A percentile compares a stretch with the other conserved stretches of the same genome.
Evolutionary conservation across 2,888 invertebrate species (phyloP).

Genomic region (Meandrusa payeni): DNA sequence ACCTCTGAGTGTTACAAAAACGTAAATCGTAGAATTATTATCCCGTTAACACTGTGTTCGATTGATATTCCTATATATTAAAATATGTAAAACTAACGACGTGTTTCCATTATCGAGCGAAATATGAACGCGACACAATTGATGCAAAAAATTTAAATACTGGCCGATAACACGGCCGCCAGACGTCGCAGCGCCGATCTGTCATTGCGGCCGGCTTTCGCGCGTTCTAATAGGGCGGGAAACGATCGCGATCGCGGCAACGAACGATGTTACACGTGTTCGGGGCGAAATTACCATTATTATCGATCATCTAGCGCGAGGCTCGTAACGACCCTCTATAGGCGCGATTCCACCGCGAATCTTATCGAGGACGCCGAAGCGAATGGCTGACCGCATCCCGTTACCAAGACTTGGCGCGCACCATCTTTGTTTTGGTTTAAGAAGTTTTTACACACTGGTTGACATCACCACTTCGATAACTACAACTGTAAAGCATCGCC

Average conservation of each 20-base stretch:
- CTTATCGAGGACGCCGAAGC: conserved; percentile 49
- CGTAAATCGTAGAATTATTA: too few species aligned
- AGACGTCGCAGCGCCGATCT: conserved; percentile 45
- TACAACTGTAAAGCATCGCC: too few species aligned
- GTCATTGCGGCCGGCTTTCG: conserved; percentile 56
- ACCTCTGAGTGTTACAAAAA: too few species aligned
- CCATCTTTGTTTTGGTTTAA: conserved; percentile 49
- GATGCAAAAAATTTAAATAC: conserved; percentile 16
- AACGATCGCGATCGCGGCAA: conserved; percentile 62
- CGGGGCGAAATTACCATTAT: conserved; percentile 76
- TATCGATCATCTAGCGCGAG: conserved; percentile 76
- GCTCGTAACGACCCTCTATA: conserved; percentile 74
- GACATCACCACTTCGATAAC: too few species aligned
- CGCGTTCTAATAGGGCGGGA: conserved; percentile 69
- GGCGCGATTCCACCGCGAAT: conserved; percentile 58
- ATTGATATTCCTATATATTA: too few species aligned
- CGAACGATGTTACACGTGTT: conserved; percentile 75
- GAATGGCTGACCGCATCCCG: conserved; percentile 42
- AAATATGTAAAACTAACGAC: conserved; percentile 3
- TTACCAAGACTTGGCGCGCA: conserved; percentile 49
- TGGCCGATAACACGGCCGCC: conserved; percentile 6
- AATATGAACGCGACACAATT: conserved; percentile 8
- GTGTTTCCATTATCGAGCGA: background rate
- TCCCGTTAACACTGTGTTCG: too few species aligned
- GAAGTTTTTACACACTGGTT: too few species aligned